Evolutionary conservation across 2,113 vertebrate genomes (phyloP).

Genomic region (Lipophrys pholis): DNA sequence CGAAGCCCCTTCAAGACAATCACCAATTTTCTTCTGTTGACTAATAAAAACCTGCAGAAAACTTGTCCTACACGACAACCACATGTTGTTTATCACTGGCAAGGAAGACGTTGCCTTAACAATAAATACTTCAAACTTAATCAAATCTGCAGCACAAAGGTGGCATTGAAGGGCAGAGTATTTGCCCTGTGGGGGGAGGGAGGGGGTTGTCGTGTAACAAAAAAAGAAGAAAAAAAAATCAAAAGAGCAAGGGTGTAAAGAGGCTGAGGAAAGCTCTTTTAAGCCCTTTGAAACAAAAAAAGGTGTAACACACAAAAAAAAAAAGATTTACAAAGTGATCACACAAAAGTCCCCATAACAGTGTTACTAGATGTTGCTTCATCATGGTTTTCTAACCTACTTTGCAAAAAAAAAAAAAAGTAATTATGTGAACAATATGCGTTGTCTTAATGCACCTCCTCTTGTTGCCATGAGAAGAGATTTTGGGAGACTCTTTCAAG

Average conservation of each 20-base stretch:
- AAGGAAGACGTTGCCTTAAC: constrained; percentile 19
- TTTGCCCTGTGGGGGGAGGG: too few relatives aligned
- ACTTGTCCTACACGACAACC: not conserved
- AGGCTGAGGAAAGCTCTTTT: constrained; percentile 18
- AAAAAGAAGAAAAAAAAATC: constrained; percentile 27
- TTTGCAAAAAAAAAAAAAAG: constrained; percentile 33
- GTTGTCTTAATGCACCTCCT: constrained; percentile 25
- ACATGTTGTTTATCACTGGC: constrained; percentile 26
- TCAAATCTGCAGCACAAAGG: constrained; percentile 15
- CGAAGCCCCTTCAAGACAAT: constrained; percentile 12
- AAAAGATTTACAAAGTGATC: constrained; percentile 23
- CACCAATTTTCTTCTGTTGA: constrained; percentile 24
- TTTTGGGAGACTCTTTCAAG: constrained; percentile 38
- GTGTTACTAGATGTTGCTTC: constrained; percentile 24
- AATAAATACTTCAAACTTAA: constrained; percentile 22
- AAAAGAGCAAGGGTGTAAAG: constrained; percentile 37
- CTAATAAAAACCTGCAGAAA: not conserved
- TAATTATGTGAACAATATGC: constrained; percentile 44
- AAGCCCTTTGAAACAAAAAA: constrained; percentile 10
- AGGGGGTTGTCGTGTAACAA: constrained; percentile 7
- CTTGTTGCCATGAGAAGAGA: constrained; percentile 6
- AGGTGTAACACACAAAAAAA: constrained; percentile 17
- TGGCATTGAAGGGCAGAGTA: constrained; percentile 37
- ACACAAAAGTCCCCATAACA: not conserved
- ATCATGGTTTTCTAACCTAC: constrained; percentile 8